phyloP scores from a whole-genome alignment of 2,888 invertebrate species.

The Pachliopta kotzebuea region DNA sequence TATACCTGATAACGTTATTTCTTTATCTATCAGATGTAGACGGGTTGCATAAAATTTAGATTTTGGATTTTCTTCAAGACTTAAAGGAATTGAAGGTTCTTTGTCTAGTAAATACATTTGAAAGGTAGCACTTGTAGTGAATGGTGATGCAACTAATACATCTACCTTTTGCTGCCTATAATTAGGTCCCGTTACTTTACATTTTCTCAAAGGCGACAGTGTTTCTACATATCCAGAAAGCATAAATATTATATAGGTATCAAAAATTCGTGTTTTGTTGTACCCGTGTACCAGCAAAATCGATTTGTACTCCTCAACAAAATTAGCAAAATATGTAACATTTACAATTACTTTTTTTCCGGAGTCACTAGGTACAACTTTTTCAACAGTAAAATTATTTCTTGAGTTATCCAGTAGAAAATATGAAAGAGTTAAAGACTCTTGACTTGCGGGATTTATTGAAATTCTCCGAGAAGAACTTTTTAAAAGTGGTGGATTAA shows the following conservation, averaged over 20 bases:
- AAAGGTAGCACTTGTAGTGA: slow-evolving; percentile 45
- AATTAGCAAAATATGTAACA: slow-evolving; percentile 65
- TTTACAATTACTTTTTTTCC: slow-evolving; percentile 61
- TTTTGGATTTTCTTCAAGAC: slow-evolving; percentile 44
- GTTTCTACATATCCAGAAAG: slow-evolving; percentile 55
- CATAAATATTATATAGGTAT: slow-evolving; percentile 63
- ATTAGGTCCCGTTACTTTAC: slow-evolving; percentile 63
- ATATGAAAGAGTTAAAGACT: slow-evolving; percentile 56
- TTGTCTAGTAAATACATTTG: slow-evolving; percentile 53
- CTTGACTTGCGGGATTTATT: slow-evolving; percentile 64
- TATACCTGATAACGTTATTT: slow-evolving; percentile 50
- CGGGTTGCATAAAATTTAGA: slow-evolving; percentile 56
- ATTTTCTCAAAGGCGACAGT: slow-evolving; percentile 59
- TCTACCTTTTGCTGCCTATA: slow-evolving; percentile 68
- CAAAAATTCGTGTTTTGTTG: slow-evolving; percentile 71
- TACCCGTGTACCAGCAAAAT: slow-evolving; percentile 66
- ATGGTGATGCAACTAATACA: slow-evolving; percentile 60
- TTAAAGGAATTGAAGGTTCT: slow-evolving; percentile 60
- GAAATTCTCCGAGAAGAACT: slow-evolving; percentile 58
- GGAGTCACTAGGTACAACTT: slow-evolving; percentile 52
- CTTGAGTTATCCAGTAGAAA: slow-evolving; percentile 55
- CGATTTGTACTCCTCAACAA: slow-evolving; percentile 53
- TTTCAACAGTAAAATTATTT: slow-evolving; percentile 64
- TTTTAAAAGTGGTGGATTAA: slow-evolving; percentile 69
- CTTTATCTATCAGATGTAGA: slow-evolving; percentile 60